These are phyloP conservation scores for Temnothorax longispinosus DNA, from an alignment of 1,140 invertebrate genomes.

Conservation along the genomic window DNA sequence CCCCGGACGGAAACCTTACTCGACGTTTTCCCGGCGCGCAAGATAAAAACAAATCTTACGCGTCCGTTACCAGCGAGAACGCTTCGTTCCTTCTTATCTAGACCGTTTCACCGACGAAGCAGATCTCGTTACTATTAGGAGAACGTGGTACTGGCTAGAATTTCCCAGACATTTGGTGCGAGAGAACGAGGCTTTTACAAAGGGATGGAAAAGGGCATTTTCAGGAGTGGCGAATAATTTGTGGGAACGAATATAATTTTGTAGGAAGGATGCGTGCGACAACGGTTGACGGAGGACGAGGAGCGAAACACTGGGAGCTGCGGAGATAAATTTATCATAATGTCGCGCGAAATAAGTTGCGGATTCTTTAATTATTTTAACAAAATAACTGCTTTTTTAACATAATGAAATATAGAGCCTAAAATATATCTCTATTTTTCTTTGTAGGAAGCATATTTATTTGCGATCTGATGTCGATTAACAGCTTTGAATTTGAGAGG, in stretches of 20 bases:
- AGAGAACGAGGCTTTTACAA: neutral
- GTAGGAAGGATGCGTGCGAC: neutral
- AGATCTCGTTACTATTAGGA: neutral
- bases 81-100: constrained; percentile 38
- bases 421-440: neutral
- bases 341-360: neutral
- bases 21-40: constrained; percentile 25
- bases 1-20: constrained; percentile 25
- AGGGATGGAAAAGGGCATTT: constrained; percentile 18
- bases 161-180: constrained; percentile 27
- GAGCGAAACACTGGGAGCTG: neutral
- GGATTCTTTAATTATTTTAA: neutral
- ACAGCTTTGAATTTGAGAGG: neutral
- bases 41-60: constrained; percentile 56
- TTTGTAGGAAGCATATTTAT: neutral
- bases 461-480: neutral
- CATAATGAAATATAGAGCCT: neutral
- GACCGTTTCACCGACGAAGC: neutral
- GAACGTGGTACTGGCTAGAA: neutral
- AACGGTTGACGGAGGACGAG: neutral
- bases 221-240: constrained; percentile 26
- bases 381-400: neutral
- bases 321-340: constrained; percentile 12
- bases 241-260: constrained; percentile 1
- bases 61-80: neutral